Evolutionary conservation across 2,113 vertebrate species (phyloP), one percentile per base, ranked within the genome.

Genomic region (Indri indri): DNA sequence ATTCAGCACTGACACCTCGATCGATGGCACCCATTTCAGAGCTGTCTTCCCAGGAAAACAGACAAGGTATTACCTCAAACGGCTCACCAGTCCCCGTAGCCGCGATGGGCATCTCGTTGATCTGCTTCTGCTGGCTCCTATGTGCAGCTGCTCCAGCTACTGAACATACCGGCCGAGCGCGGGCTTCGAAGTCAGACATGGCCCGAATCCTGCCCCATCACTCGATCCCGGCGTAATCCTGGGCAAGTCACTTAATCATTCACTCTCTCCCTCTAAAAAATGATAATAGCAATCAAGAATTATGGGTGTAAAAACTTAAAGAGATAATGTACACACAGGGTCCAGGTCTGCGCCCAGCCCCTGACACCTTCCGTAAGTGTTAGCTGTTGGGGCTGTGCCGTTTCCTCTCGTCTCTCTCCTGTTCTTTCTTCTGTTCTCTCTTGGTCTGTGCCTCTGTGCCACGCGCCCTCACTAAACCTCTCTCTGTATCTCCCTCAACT

Each of bases 1-100:
- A 82, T 68, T 97, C 88, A 74, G 71, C 18, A 22, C 84, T 45
- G 94, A 96, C 80, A 85, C 84, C 23, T 47, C 76, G 12, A 54
- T 90, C 81, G 80, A 74, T 50, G 74, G 81, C 0, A 0, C 71
- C 82, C 90, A 30, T 95, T 96, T 92, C 90, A 61, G 71, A 52
- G 76, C 65, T 25, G 2, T 77, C 50, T 90, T 77, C 79, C 73
- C 12, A 8, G 61, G 79, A 90, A 92, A 77, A 61, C 37, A 73
- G 91, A 89, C 66, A 40, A 74, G 27, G 63, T 32, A 27, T 37
- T 27, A 16, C 79, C 57, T 79, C 68, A 34, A 42, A n/a, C 0
- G 12, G 37, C 88, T 91, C 88, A 54, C 37, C 34, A 3, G 50
- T 70, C 50, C 70, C 42, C 23, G 11, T 3, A 14, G 74, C 20